Evolutionary conservation across 1,140 invertebrate species (phyloP).

Genomic region (Trichonephila inaurata): DNA sequence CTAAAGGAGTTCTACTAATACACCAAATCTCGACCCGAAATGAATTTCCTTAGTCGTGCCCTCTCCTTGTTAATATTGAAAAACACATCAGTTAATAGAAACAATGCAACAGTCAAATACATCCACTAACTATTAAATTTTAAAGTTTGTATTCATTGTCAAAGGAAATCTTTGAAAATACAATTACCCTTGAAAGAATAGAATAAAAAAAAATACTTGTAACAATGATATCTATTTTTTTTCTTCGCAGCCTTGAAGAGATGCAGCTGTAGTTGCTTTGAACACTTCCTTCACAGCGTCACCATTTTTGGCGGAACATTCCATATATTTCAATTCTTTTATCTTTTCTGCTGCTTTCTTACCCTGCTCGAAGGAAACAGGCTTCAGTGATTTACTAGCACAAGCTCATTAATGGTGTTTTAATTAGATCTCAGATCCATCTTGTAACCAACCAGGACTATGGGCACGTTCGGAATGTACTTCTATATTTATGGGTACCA

Average conservation of each 20-base stretch:
- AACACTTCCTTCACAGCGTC: conserved; percentile 41
- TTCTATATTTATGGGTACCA: conserved; percentile 37
- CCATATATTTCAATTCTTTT: conserved; percentile 9
- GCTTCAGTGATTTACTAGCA: conserved; percentile 87
- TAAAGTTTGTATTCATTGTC: neutral
- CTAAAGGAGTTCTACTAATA: no score
- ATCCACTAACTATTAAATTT: neutral
- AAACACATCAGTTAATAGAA: neutral
- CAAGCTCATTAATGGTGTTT: neutral
- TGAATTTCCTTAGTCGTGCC: no score
- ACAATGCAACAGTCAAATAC: neutral
- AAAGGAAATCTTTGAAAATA: neutral
- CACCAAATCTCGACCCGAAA: no score
- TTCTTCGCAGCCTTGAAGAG: neutral
- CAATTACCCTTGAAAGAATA: neutral
- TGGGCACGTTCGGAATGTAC: conserved; percentile 17
- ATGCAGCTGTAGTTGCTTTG: conserved; percentile 7
- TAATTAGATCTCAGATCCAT: neutral
- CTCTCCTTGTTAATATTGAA: no score
- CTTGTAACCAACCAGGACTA: conserved; percentile 61
- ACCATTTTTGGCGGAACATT: conserved; percentile 44
- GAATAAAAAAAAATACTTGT: neutral
- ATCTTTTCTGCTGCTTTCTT: conserved; percentile 32
- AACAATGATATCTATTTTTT: neutral
- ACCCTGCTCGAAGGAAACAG: neutral